These are phyloP conservation scores for Pogonomyrmex californicus DNA, from an alignment of 1,140 invertebrate species.

Conservation along the genomic window DNA sequence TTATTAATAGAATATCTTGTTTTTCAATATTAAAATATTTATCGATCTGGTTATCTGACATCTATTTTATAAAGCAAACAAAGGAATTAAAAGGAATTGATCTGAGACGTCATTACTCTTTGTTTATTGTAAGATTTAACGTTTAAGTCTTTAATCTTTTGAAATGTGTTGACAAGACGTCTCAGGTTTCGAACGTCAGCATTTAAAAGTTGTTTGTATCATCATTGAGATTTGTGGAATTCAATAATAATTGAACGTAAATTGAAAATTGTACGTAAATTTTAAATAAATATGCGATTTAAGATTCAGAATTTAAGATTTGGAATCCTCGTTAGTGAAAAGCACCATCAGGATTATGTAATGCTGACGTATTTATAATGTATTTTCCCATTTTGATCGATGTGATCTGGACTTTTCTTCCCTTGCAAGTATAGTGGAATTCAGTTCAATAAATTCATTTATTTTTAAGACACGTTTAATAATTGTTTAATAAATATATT, in stretches of 20 bases:
- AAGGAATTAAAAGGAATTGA: neutral
- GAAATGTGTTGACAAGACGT: neutral
- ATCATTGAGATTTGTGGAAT: neutral
- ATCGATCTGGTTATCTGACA: neutral
- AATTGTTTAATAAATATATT: neutral
- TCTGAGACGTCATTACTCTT: neutral
- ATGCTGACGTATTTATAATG: neutral
- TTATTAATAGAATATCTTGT: neutral
- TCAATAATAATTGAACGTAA: neutral
- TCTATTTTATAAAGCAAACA: neutral
- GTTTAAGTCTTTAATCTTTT: neutral
- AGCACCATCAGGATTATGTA: conserved; percentile 14
- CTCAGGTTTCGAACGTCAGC: neutral
- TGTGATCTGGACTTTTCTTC: neutral
- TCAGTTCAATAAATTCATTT: neutral
- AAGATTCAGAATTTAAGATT: neutral
- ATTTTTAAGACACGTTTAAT: neutral
- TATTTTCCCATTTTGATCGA: neutral
- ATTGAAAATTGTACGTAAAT: neutral
- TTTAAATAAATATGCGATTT: neutral
- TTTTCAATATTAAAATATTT: neutral
- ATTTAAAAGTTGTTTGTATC: neutral
- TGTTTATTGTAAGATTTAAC: neutral
- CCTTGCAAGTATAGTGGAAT: neutral
- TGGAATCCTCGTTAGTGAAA: neutral